Conservation (phyloP, 2,113 vertebrate genomes). For the Neotragus moschatus region DNA sequence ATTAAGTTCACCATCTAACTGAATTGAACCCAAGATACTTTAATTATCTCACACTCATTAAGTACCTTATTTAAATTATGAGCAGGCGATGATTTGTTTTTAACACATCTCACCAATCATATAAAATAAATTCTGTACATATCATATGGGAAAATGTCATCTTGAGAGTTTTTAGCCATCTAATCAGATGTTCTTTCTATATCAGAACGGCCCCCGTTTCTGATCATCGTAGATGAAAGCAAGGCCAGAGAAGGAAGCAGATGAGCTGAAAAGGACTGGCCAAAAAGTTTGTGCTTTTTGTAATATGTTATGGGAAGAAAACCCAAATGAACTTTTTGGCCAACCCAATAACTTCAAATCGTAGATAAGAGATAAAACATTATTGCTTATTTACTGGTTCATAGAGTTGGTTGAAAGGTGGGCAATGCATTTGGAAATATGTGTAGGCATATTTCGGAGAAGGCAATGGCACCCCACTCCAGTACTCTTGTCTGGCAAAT, state of each 20-base stretch:
- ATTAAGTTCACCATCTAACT: conserved; percentile 46
- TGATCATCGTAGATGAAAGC: background rate
- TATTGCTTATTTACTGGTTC: background rate
- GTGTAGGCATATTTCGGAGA: too few species aligned
- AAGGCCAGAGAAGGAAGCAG: background rate
- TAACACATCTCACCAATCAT: background rate
- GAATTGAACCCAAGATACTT: conserved; percentile 45
- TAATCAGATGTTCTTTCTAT: background rate
- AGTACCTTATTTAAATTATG: conserved; percentile 21
- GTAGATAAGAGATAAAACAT: background rate
- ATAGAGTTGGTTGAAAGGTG: background rate
- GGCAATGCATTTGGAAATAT: background rate
- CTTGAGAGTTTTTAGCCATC: background rate
- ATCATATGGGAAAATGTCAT: background rate
- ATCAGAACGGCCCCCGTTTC: background rate
- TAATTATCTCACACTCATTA: conserved; percentile 8
- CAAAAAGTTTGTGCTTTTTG: background rate
- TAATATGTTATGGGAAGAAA: background rate
- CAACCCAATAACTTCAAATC: background rate
- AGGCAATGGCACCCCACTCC: too few species aligned
- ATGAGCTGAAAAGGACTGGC: background rate
- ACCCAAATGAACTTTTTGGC: background rate
- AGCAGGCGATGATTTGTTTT: conserved; percentile 19
- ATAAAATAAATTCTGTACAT: background rate
- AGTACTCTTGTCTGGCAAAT: too few species aligned